phyloP scores from a whole-genome alignment of 2,797 vertebrate species.

The Triplophysa yarkandensis region DNA sequence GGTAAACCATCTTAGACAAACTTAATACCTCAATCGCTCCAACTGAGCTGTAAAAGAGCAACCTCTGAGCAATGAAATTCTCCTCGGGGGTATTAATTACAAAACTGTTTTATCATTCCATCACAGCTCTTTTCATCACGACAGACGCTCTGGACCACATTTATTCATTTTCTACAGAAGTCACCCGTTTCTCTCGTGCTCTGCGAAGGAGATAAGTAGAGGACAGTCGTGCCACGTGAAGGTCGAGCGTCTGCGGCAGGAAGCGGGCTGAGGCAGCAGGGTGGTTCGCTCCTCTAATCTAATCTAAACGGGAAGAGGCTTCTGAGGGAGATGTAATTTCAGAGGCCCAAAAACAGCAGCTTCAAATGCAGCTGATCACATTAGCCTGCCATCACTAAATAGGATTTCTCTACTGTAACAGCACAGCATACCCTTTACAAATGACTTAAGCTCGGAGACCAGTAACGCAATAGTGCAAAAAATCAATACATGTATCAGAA shows the following conservation, averaged over 20 bases:
- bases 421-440: constrained; percentile 85
- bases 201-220: constrained; percentile 31
- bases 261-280: constrained; percentile 61
- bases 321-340: constrained; percentile 76
- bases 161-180: constrained; percentile 35
- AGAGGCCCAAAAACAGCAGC: constrained; percentile 77
- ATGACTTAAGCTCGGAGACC: constrained; percentile 81
- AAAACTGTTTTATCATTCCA: constrained; percentile 1
- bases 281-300: constrained; percentile 75
- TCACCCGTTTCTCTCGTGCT: constrained; percentile 7
- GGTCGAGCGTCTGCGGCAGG: constrained; percentile 59
- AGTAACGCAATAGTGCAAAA: constrained; percentile 83
- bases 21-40: neutral
- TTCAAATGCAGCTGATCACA: constrained; percentile 85
- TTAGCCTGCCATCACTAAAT: constrained; percentile 84
- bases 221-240: constrained; percentile 53
- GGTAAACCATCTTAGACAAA: neutral
- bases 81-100: neutral
- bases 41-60: neutral
- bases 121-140: neutral
- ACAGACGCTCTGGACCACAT: neutral
- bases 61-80: constrained; percentile 2
- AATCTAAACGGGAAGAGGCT: constrained; percentile 67
- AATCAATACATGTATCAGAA: constrained; percentile 3
- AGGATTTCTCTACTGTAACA: constrained; percentile 86